phyloP scores from a whole-genome alignment of 2,888 invertebrate genomes.

The Pocota personata region DNA sequence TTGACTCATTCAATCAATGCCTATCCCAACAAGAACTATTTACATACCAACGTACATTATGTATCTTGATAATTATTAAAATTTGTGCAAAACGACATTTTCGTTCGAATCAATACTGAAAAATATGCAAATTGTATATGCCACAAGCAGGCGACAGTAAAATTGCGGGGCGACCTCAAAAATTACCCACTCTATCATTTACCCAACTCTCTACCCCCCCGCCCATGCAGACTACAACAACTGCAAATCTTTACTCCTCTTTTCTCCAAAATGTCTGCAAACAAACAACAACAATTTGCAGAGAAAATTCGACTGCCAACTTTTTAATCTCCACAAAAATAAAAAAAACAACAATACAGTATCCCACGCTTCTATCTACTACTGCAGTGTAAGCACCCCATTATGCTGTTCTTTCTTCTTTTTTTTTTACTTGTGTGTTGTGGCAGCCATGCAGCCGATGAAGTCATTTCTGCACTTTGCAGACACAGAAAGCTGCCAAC shows the following conservation, averaged over 20 bases:
- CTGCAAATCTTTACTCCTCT: constrained; percentile 8
- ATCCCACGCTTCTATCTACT: constrained; percentile 48
- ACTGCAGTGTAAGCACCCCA: constrained; percentile 68
- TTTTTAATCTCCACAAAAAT: constrained; percentile 11
- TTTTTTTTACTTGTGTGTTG: constrained; percentile 63
- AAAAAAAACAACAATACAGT: constrained; percentile 1
- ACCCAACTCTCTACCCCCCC: neutral
- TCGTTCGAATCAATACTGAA: constrained; percentile 35
- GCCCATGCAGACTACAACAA: neutral
- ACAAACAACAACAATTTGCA: constrained; percentile 16
- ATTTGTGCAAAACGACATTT: constrained; percentile 30
- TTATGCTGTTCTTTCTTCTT: constrained; percentile 38
- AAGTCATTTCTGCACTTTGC: constrained; percentile 73
- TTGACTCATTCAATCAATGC: constrained; percentile 24
- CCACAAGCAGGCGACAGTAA: constrained; percentile 15
- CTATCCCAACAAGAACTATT: neutral
- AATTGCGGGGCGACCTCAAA: constrained; percentile 44
- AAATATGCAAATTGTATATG: constrained; percentile 40
- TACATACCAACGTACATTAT: neutral
- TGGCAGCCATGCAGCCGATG: constrained; percentile 72
- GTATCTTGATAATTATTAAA: neutral
- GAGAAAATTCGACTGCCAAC: neutral
- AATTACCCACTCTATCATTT: constrained; percentile 34
- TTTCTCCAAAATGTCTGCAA: constrained; percentile 40
- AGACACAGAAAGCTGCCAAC: constrained; percentile 66